A percentile compares a stretch with the other conserved stretches of the same genome.
These are phyloP conservation scores for Dynastes grantii DNA, from an alignment of 2,888 invertebrate genomes.

Conservation along the genomic window DNA sequence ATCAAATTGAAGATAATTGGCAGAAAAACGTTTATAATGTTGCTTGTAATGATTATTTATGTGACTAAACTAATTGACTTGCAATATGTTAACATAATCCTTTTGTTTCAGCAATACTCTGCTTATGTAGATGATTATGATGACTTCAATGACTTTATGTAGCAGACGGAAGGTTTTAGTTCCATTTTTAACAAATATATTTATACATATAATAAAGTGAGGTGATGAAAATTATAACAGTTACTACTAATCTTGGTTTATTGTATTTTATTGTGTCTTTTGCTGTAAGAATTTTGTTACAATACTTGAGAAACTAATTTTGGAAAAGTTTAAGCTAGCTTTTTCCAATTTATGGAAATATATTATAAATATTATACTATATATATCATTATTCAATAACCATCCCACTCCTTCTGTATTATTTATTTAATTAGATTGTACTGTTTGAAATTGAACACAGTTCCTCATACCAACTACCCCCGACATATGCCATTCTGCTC, in stretches of 20 bases:
- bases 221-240: slow-evolving; percentile 52
- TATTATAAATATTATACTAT: slow-evolving; percentile 28
- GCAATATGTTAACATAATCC: slow-evolving; percentile 37
- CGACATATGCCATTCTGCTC: too few species aligned
- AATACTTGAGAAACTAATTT: slow-evolving; percentile 43
- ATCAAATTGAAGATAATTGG: not conserved
- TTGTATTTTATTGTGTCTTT: slow-evolving; percentile 50
- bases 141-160: slow-evolving; percentile 84
- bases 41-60: too few species aligned
- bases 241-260: slow-evolving; percentile 49
- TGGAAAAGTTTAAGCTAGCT: slow-evolving; percentile 28
- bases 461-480: too few species aligned
- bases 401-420: too few species aligned
- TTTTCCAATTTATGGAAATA: slow-evolving; percentile 35
- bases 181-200: slow-evolving; percentile 51
- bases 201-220: slow-evolving; percentile 50
- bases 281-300: slow-evolving; percentile 50
- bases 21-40: too few species aligned
- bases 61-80: not conserved
- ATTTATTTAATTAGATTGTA: too few species aligned
- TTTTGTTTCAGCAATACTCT: slow-evolving; percentile 77
- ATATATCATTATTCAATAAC: too few species aligned
- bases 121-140: slow-evolving; percentile 80
- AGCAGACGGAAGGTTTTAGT: slow-evolving; percentile 67
- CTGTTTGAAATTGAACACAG: too few species aligned